Evolutionary conservation across 2,113 vertebrate species (phyloP).

Genomic region (Cinclus cinclus): DNA sequence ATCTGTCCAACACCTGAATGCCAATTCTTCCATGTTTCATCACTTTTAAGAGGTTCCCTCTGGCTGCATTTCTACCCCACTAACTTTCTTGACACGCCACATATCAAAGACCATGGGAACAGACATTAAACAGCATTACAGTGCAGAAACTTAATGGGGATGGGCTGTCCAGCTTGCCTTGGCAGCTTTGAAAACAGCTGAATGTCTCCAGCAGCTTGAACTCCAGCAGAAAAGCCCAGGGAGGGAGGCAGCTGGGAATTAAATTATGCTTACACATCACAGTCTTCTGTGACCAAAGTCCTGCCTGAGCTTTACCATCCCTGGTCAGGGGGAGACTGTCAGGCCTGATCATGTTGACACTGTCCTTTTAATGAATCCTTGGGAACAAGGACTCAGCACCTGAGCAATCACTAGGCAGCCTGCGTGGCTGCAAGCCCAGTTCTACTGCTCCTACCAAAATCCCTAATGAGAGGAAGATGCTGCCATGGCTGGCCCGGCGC

Average conservation of each 20-base stretch:
- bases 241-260: neutral
- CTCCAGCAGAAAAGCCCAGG: neutral
- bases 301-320: slow-evolving; percentile 1
- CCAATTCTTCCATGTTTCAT: neutral
- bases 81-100: neutral
- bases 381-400: slow-evolving; percentile 8
- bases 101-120: neutral
- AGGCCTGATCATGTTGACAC: neutral
- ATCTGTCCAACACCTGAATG: neutral
- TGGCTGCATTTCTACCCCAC: neutral
- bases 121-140: neutral
- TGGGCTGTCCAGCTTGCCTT: neutral
- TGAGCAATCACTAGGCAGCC: slow-evolving; percentile 15
- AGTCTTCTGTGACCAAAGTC: neutral
- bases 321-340: neutral
- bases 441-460: slow-evolving; percentile 69
- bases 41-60: neutral
- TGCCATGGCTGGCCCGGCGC: slow-evolving; percentile 67
- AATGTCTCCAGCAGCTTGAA: neutral
- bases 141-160: neutral
- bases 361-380: slow-evolving; percentile 35
- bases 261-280: neutral
- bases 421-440: slow-evolving; percentile 35
- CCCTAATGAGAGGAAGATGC: slow-evolving; percentile 81
- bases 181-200: slow-evolving; percentile 1